Evolutionary conservation across 1,140 invertebrate species (phyloP).

Genomic region (Calliphora vicina): DNA sequence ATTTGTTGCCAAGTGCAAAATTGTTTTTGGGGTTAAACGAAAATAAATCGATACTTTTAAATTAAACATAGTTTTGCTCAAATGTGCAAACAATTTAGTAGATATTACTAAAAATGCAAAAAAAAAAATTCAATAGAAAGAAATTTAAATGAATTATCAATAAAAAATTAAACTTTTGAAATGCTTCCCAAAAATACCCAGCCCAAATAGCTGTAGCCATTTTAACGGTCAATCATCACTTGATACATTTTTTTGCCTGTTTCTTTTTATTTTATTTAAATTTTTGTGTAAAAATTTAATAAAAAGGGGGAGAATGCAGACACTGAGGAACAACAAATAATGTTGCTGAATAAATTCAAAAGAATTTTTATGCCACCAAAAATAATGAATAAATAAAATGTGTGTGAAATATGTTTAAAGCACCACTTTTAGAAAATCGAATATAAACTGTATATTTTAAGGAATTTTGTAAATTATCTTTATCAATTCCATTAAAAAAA

Average conservation of each 20-base stretch:
- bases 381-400: background rate
- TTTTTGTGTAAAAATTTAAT: background rate
- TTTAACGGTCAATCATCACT: background rate
- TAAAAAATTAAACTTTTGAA: no score
- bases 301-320: background rate
- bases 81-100: background rate
- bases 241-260: background rate
- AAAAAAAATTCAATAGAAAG: background rate
- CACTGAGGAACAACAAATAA: background rate
- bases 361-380: background rate
- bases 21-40: background rate
- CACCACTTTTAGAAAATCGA: background rate
- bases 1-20: conserved; percentile 9
- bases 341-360: background rate
- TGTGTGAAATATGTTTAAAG: background rate
- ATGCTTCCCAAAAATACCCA: no score
- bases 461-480: background rate
- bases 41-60: background rate
- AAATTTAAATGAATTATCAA: background rate
- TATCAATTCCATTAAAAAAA: no score
- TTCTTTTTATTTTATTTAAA: background rate
- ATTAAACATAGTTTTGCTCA: background rate
- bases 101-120: background rate
- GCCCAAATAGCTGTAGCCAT: no score
- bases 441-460: background rate